Evolutionary conservation across 2,888 invertebrate species (phyloP).

Genomic region (Caenorhabditis virilis): DNA sequence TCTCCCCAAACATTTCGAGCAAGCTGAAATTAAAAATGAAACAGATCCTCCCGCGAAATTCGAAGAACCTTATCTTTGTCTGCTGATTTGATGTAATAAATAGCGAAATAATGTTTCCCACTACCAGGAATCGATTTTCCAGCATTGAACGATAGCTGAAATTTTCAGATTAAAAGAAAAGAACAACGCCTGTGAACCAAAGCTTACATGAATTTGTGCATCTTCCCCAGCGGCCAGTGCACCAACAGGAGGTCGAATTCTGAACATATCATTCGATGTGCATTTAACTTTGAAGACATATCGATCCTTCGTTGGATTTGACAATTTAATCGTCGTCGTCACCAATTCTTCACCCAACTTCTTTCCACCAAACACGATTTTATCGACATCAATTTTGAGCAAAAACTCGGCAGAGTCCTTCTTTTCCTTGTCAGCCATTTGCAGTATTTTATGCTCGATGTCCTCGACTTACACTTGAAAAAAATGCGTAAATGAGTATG

Average conservation of each 20-base stretch:
- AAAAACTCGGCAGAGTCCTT: slow-evolving; percentile 3
- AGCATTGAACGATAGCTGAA: slow-evolving; percentile 34
- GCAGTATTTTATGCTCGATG: slow-evolving; percentile 1
- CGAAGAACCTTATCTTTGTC: slow-evolving; percentile 35
- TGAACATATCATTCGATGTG: slow-evolving; percentile 60
- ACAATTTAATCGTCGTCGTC: slow-evolving; percentile 37
- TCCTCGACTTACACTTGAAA: too few species aligned
- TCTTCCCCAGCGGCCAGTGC: slow-evolving; percentile 32
- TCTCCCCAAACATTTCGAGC: slow-evolving; percentile 45
- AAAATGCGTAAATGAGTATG: too few species aligned
- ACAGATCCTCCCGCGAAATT: too few species aligned
- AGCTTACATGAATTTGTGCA: not conserved
- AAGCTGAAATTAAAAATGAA: too few species aligned
- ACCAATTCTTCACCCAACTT: slow-evolving; percentile 50
- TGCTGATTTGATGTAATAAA: slow-evolving; percentile 50
- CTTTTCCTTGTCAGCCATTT: slow-evolving; percentile 5
- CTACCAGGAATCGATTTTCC: slow-evolving; percentile 54
- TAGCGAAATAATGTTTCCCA: slow-evolving; percentile 59
- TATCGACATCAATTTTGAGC: slow-evolving; percentile 5
- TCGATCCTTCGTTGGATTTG: slow-evolving; percentile 48
- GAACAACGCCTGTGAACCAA: not conserved
- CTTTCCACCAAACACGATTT: slow-evolving; percentile 2
- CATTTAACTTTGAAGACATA: slow-evolving; percentile 56
- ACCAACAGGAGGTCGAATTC: slow-evolving; percentile 55
- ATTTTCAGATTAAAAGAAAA: too few species aligned